phyloP scores from a whole-genome alignment of 2,797 vertebrate species.

The Crenuchus spilurus region DNA sequence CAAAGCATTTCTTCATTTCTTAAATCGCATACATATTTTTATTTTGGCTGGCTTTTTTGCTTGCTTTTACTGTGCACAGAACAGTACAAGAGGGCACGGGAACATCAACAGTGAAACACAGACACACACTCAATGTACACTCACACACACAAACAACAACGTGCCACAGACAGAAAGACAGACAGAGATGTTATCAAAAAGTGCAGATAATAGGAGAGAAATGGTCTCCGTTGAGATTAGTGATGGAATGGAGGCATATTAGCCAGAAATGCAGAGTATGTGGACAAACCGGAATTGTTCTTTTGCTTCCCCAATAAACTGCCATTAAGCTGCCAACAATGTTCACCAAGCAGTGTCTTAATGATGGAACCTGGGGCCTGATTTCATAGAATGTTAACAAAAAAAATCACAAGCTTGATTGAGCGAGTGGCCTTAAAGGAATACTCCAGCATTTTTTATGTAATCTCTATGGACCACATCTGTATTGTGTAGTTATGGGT shows the following conservation, averaged over 20 bases:
- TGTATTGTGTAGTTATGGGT: neutral
- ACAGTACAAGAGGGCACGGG: slow-evolving; percentile 9
- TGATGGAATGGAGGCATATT: neutral
- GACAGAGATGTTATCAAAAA: slow-evolving; percentile 17
- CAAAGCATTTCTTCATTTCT: slow-evolving; percentile 35
- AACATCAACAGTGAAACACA: slow-evolving; percentile 52
- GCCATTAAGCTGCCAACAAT: slow-evolving; percentile 25
- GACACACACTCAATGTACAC: slow-evolving; percentile 11
- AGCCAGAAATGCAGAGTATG: slow-evolving; percentile 22
- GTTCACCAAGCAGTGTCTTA: neutral
- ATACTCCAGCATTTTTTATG: neutral
- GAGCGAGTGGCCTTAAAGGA: neutral
- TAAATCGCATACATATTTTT: slow-evolving; percentile 33
- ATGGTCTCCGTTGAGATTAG: neutral
- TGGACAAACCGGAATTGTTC: neutral
- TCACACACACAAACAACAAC: slow-evolving; percentile 39
- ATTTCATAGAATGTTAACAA: neutral
- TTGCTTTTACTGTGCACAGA: slow-evolving; percentile 20
- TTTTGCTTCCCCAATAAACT: neutral
- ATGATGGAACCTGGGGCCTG: neutral
- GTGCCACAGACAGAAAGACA: slow-evolving; percentile 26
- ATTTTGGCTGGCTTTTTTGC: slow-evolving; percentile 18
- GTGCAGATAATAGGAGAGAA: slow-evolving; percentile 25
- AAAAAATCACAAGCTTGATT: too few species aligned
- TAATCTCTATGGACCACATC: neutral